phyloP scores from a whole-genome alignment of 2,888 invertebrate genomes.

The Stenchaetothrips biformis region DNA sequence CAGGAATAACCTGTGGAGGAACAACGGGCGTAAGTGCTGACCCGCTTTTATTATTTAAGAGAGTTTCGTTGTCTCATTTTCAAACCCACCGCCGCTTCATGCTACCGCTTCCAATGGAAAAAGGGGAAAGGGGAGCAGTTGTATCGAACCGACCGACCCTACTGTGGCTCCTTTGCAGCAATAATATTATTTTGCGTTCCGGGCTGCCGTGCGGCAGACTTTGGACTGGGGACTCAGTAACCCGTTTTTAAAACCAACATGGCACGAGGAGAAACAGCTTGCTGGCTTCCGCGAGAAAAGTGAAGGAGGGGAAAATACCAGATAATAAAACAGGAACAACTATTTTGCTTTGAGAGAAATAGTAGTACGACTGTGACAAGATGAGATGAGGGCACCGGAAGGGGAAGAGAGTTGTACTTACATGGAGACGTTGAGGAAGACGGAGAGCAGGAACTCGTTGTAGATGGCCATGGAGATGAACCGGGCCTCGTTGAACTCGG shows the following conservation, averaged over 20 bases:
- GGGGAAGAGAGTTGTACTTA: conserved; percentile 52
- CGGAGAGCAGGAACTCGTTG: conserved; percentile 91
- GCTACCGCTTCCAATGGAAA: no score
- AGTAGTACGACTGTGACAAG: not conserved
- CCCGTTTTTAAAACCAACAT: no score
- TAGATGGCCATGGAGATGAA: conserved; percentile 98
- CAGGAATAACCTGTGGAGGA: conserved; percentile 75
- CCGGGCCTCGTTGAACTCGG: conserved; percentile 94
- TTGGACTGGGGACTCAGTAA: no score
- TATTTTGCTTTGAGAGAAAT: not conserved
- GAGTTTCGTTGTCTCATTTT: conserved; percentile 1
- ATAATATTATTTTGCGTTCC: no score
- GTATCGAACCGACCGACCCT: no score
- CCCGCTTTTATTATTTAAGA: not conserved
- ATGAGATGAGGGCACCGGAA: not conserved
- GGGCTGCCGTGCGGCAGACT: no score
- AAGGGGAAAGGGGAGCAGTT: no score
- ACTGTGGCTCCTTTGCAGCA: no score
- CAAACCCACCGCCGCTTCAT: not conserved
- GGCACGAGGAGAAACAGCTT: no score
- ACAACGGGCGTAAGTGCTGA: conserved; percentile 24
- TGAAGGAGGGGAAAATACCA: not conserved
- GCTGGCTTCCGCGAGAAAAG: no score
- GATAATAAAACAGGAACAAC: not conserved
- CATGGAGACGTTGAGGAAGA: conserved; percentile 94